Evolutionary conservation across 2,113 vertebrate genomes (phyloP), one percentile per base, ranked within the genome.

Genomic region (Mustela lutreola): DNA sequence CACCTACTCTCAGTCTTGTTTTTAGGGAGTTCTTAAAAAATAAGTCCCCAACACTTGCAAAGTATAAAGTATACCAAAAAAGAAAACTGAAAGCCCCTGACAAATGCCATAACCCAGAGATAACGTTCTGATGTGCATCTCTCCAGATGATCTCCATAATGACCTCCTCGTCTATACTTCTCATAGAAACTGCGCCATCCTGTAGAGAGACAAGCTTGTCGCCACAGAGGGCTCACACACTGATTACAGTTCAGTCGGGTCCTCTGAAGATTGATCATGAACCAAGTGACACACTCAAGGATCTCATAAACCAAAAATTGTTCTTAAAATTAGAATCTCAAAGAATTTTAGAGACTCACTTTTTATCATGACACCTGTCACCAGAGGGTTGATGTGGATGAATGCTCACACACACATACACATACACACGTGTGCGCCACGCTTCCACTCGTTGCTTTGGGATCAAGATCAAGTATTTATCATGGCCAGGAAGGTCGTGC

Each of bases 21-120:
- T 94, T 96, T 76, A 94, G 79, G n/a, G 16, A 89, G 45, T 1
- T 94, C 56, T 84, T 21, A 94, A 94, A 75, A 87, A 90, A 60
- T 53, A 39, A 45, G 31, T 81, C 33, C 11, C 9, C 60, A 76
- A 91, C 67, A 67, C 65, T 73, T 93, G 36, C 12, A 82, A 91
- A 92, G 89, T 86, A 89, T 22, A 89, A 85, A 95, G 67, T 31
- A 3, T 63, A 86, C 39, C 60, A 53, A 85, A 67, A 89, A 19
- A 48, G 28, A 81, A 96, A 88, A 84, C 58, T 19, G 5, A 86
- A 96, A 76, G 22, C 86, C 18, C 39, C 18, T 4, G 39, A 5
- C 7, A 94, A 94, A 84, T 88, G 26, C 71, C 78, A 56, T 89
- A 82, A 86, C 26, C 19, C 19, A 33, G 56, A 86, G 36, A 79